These are phyloP conservation scores for Panopea generosa DNA, from an alignment of 2,888 invertebrate genomes.

Conservation along the genomic window DNA sequence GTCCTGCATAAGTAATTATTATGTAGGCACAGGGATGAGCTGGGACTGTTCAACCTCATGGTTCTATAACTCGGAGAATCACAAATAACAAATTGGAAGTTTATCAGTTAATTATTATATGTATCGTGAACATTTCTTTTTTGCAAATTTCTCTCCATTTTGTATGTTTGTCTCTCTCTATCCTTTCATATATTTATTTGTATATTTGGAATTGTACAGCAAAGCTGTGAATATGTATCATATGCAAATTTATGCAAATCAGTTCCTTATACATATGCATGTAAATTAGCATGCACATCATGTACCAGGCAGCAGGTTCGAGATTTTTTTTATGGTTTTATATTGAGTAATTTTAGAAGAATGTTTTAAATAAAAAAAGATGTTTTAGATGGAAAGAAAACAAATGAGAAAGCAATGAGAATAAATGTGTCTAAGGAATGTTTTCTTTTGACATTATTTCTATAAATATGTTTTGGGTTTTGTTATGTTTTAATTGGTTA, in stretches of 20 bases:
- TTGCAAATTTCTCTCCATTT: background rate
- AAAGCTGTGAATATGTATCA: conserved; percentile 54
- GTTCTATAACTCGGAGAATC: too few species aligned
- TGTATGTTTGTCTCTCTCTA: conserved; percentile 18
- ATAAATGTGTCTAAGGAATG: background rate
- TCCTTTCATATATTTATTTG: conserved; percentile 25
- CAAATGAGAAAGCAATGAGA: background rate
- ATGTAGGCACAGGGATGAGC: too few species aligned
- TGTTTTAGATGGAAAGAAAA: background rate
- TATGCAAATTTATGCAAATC: conserved; percentile 22
- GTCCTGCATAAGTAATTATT: too few species aligned
- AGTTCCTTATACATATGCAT: background rate
- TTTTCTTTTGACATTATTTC: too few species aligned
- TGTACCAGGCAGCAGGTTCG: conserved; percentile 49
- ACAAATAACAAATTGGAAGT: too few species aligned
- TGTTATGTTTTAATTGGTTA: background rate
- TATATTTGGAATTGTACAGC: conserved; percentile 41
- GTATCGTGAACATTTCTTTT: too few species aligned
- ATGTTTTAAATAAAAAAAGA: too few species aligned
- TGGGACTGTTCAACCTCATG: too few species aligned
- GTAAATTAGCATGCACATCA: conserved; percentile 30
- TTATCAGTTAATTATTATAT: too few species aligned
- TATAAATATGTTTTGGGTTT: background rate
- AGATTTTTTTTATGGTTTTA: background rate
- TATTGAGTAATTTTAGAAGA: background rate